phyloP scores from a whole-genome alignment of 1,140 invertebrate genomes.

The Halesus radiatus region DNA sequence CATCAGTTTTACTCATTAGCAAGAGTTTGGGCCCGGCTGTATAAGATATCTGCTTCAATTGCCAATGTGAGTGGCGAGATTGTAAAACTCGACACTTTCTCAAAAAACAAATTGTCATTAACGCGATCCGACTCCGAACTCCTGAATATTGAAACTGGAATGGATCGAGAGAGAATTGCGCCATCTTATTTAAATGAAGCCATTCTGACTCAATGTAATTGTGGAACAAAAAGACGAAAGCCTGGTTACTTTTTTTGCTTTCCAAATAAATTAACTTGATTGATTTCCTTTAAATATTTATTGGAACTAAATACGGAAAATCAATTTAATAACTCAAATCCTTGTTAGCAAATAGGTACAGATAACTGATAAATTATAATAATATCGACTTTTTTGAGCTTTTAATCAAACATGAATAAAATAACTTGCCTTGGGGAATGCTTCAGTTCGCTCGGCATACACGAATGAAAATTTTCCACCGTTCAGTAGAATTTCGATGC shows the following conservation, averaged over 20 bases:
- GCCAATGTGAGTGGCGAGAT: slow-evolving; percentile 38
- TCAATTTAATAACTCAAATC: too few species aligned
- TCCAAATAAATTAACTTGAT: slow-evolving; percentile 1
- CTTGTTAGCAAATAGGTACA: too few species aligned
- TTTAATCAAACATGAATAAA: slow-evolving; percentile 4
- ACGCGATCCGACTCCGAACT: slow-evolving; percentile 14
- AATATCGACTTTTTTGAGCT: background rate
- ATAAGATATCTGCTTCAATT: slow-evolving; percentile 19
- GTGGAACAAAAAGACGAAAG: slow-evolving; percentile 25
- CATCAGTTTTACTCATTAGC: slow-evolving; percentile 56
- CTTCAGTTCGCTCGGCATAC: background rate
- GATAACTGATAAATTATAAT: too few species aligned
- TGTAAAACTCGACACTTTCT: slow-evolving; percentile 47
- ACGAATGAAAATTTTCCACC: background rate
- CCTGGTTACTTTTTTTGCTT: background rate
- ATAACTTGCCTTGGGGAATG: background rate
- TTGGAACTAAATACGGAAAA: too few species aligned
- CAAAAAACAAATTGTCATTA: slow-evolving; percentile 51
- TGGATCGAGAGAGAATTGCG: background rate
- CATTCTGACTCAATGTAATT: slow-evolving; percentile 20
- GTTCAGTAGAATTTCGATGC: background rate
- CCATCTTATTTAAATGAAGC: slow-evolving; percentile 38
- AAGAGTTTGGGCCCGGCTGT: slow-evolving; percentile 34
- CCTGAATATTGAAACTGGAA: slow-evolving; percentile 23
- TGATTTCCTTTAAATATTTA: background rate